phyloP scores from a whole-genome alignment of 2,888 invertebrate genomes.

The Pristionchus mayeri region DNA sequence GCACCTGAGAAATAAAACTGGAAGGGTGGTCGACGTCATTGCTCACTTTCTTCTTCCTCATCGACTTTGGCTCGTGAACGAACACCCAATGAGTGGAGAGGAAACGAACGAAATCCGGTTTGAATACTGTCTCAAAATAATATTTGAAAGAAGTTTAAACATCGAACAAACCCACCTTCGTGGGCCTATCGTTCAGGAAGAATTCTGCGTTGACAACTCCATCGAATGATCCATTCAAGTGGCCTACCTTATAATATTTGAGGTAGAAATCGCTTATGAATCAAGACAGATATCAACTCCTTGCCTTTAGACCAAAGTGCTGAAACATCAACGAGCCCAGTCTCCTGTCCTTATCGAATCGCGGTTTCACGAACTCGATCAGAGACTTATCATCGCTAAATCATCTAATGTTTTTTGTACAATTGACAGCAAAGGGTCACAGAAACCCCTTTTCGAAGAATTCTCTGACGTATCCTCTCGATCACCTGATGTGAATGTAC shows the following conservation, averaged over 20 bases:
- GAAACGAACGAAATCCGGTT: not conserved
- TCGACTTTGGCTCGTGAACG: not conserved
- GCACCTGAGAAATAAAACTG: not conserved
- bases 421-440: too few species aligned
- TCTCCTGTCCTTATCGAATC: not conserved
- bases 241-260: too few species aligned
- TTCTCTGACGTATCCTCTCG: not conserved
- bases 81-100: not conserved
- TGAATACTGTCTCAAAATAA: not conserved
- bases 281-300: too few species aligned
- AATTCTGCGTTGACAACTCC: not conserved
- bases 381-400: not conserved
- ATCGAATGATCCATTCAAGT: too few species aligned
- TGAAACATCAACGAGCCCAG: not conserved
- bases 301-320: not conserved
- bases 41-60: not conserved
- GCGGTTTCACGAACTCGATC: not conserved
- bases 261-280: too few species aligned
- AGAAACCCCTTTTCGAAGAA: too few species aligned
- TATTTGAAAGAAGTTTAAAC: not conserved
- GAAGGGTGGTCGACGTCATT: not conserved
- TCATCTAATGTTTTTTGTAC: too few species aligned
- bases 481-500: not conserved
- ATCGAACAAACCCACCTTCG: not conserved
- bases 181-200: not conserved